Evolutionary conservation across 2,113 vertebrate genomes (phyloP).

Genomic region (Cynoglossus semilaevis): DNA sequence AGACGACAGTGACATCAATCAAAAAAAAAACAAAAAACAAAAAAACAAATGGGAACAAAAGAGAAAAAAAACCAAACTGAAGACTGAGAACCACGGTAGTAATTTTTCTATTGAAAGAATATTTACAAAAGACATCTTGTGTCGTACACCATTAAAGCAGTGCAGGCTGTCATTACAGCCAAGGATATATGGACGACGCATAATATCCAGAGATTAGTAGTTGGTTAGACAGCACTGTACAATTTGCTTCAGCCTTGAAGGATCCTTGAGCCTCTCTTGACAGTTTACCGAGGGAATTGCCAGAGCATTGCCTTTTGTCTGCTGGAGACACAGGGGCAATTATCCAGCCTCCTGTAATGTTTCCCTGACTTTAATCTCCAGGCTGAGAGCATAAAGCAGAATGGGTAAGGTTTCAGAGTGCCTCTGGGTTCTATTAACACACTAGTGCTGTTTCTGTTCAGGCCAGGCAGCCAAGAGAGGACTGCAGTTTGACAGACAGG

Average conservation of each 20-base stretch:
- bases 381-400: slow-evolving; percentile 75
- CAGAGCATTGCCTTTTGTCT: slow-evolving; percentile 79
- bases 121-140: slow-evolving; percentile 70
- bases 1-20: slow-evolving; percentile 66
- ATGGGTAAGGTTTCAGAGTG: slow-evolving; percentile 77
- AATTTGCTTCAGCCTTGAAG: slow-evolving; percentile 76
- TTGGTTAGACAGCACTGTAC: slow-evolving; percentile 80
- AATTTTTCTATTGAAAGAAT: slow-evolving; percentile 70
- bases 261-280: slow-evolving; percentile 76
- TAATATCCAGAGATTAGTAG: slow-evolving; percentile 79
- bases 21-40: slow-evolving; percentile 56
- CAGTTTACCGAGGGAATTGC: slow-evolving; percentile 74
- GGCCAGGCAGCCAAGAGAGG: slow-evolving; percentile 61
- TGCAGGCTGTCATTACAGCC: slow-evolving; percentile 75
- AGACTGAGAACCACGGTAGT: slow-evolving; percentile 50
- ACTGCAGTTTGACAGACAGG: slow-evolving; percentile 73
- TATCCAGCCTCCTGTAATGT: slow-evolving; percentile 80
- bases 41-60: slow-evolving; percentile 60
- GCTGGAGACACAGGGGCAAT: slow-evolving; percentile 73
- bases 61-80: slow-evolving; percentile 35
- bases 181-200: slow-evolving; percentile 72
- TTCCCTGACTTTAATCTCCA: slow-evolving; percentile 80
- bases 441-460: slow-evolving; percentile 74
- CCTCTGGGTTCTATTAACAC: slow-evolving; percentile 81
- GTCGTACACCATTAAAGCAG: slow-evolving; percentile 68